A percentile compares a stretch with the other conserved stretches of the same genome.
Evolutionary conservation across 2,113 vertebrate species (phyloP).

Genomic region (Hyla sarda): DNA sequence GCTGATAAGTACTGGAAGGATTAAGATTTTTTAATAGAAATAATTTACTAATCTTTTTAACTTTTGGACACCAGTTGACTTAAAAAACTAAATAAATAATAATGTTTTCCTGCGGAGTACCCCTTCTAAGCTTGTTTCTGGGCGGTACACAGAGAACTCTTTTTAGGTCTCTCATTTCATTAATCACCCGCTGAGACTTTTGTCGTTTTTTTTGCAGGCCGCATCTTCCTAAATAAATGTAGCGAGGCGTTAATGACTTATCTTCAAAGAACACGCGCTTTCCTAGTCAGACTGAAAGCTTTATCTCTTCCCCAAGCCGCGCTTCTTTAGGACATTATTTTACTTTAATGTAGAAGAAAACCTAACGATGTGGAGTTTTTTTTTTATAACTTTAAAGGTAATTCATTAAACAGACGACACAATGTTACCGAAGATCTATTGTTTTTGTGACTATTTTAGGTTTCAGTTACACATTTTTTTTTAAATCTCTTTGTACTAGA

Average conservation of each 20-base stretch:
- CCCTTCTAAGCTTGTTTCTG: not conserved
- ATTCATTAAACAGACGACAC: not conserved
- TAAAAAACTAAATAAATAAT: no score
- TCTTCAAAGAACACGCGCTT: conserved; percentile 5
- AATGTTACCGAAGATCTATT: not conserved
- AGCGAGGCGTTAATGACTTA: not conserved
- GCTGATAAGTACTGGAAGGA: no score
- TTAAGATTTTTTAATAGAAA: no score
- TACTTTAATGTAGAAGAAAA: not conserved
- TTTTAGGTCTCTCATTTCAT: not conserved
- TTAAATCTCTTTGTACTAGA: not conserved
- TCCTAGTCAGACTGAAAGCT: not conserved
- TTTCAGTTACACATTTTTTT: not conserved
- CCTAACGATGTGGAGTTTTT: not conserved
- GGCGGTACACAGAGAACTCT: not conserved
- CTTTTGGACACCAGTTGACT: no score
- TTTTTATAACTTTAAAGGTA: conserved; percentile 1
- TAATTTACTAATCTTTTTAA: no score
- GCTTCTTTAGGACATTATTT: not conserved
- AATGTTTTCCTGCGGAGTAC: no score
- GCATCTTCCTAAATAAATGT: not conserved
- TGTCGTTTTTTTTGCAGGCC: not conserved
- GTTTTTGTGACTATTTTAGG: not conserved
- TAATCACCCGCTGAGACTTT: not conserved
- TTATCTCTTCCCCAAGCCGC: not conserved